These are phyloP conservation scores for Cosmorhoe ocellata DNA, from an alignment of 2,888 invertebrate genomes.

Conservation along the genomic window DNA sequence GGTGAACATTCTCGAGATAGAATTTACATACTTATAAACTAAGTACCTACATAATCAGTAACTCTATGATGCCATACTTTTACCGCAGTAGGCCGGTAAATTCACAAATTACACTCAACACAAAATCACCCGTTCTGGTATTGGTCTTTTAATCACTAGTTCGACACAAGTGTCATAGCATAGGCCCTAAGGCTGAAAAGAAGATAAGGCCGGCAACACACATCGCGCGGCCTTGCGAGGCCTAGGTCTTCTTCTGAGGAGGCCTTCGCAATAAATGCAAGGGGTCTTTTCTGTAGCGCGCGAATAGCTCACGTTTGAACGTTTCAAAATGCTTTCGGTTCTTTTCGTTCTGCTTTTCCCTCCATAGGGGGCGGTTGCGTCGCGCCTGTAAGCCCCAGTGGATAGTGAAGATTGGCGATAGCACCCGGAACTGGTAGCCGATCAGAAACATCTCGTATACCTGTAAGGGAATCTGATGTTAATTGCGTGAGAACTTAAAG, in stretches of 20 bases:
- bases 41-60: too few species aligned
- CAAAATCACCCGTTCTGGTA: background rate
- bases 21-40: too few species aligned
- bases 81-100: too few species aligned
- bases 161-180: conserved; percentile 44
- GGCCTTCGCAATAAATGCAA: conserved; percentile 69
- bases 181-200: conserved; percentile 37
- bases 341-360: conserved; percentile 92
- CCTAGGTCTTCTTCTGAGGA: conserved; percentile 72
- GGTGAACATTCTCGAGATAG: too few species aligned
- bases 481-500: too few species aligned
- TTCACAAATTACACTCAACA: background rate
- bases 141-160: background rate
- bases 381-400: conserved; percentile 95
- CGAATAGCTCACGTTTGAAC: conserved; percentile 92
- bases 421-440: conserved; percentile 93
- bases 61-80: too few species aligned
- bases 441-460: conserved; percentile 96
- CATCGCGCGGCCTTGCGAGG: conserved; percentile 70
- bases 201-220: conserved; percentile 63
- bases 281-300: conserved; percentile 87
- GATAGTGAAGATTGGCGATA: conserved; percentile 94
- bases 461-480: conserved; percentile 66
- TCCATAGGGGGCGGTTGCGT: conserved; percentile 90
- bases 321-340: conserved; percentile 91